Evolutionary conservation across 2,797 vertebrate species (phyloP), one percentile per base, ranked within the genome.

Genomic region (Ctenosaura bakeri): DNA sequence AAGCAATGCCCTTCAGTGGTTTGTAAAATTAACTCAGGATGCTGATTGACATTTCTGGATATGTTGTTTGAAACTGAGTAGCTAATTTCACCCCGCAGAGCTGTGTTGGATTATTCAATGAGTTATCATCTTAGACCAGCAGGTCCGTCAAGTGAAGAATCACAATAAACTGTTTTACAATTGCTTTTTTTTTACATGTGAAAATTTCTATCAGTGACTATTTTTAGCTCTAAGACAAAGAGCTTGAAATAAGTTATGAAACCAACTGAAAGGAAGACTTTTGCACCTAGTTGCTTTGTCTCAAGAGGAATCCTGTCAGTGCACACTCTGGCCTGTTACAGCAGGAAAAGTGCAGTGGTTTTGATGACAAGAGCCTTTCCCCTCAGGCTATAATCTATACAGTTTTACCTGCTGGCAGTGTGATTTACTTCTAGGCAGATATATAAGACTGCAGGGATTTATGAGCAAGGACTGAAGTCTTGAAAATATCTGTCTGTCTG

Each of bases 31-130:
- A 74, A 64, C 16, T 1, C 13, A 29, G 8, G 64, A n/a, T 7
- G 14, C 0, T 88, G 46, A 79, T 46, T 80, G 76, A 69, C 20
- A 5, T 62, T 87, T 66, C 46, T 66, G 4, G 20, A 79, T 46
- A 76, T 20, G 26, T 22, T 89, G 29, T 89, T 89, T 83, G 54
- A 83, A 83, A 83, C 1, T 29, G 32, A 77, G 54, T 52, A 59
- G 18, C 26, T 73, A 20, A 83, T 89, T 84, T 26, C 4, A 56
- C 71, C 29, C 32, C 56, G 12, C 16, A 56, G 38, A n/a, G 8
- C 20, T 89, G 29, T 76, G 56, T 26, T 83, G 54, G 26, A 32
- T 80, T 88, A 69, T 66, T 80, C 80, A 88, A 69, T 88, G 46
- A 84, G 13, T 84, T 50, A 32, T 84, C 29, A 29, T 64, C 6